Evolutionary conservation across 2,888 invertebrate species (phyloP), one percentile per base, ranked within the genome.

Genomic region (Cantharis rufa): DNA sequence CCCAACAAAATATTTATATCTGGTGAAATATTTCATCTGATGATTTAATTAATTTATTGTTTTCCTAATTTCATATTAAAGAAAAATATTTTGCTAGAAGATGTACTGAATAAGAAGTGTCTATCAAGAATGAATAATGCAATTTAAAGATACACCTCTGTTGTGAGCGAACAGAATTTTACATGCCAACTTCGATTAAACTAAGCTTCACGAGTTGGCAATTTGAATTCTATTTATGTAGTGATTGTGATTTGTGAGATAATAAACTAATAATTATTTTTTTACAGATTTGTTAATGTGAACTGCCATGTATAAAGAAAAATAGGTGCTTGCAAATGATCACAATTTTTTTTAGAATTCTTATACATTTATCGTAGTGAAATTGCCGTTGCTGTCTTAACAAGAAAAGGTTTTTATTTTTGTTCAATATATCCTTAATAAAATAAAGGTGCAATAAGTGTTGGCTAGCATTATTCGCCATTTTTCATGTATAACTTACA

Each of bases 261-360:
- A 13, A 11, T 32, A 32, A 32, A 32, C n/a, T 70, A 48, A 66
- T 66, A 27, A 27, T 62, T 74, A 71, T 78, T 79, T 84, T 84
- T 70, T 87, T 87, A 81, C 87, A 88, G 88, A 88, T 87, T 84
- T 86, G 82, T 86, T 87, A 84, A 88, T 86, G 87, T 87, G 86
- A 87, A 85, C 85, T 84, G 84, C 84, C 85, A 81, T 79, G 71
- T 83, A 81, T 79, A 10, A 66, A 66, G 24, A 66, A 84, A 84
- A 79, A 80, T 82, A 84, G 82, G 82, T 82, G 82, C 82, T 83
- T 82, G 80, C 80, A 81, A 79, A 82, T 80, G 76, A 75, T 74
- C 79, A 77, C 76, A 76, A 75, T 27, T 69, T 71, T 77, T 77
- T 75, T 80, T 75, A 73, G 27, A 64, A 69, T 76, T 78, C 69